Evolutionary conservation across 2,797 vertebrate genomes (phyloP).

Genomic region (Pristis pectinata): DNA sequence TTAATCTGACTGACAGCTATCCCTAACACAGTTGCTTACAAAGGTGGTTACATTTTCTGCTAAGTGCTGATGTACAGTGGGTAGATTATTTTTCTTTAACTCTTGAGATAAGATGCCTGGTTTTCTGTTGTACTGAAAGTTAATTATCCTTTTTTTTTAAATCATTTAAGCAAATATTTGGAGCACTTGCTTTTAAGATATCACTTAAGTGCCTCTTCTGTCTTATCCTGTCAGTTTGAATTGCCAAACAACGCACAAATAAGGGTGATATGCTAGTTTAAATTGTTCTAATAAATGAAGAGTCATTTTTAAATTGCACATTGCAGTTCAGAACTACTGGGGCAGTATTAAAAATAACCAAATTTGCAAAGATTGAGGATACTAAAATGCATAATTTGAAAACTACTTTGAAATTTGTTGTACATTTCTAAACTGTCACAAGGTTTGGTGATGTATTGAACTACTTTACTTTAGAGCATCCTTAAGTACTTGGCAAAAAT

Average conservation of each 20-base stretch:
- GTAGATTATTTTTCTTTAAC: background rate
- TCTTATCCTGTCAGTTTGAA: background rate
- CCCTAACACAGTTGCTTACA: background rate
- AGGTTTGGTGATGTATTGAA: no score
- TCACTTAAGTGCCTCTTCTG: background rate
- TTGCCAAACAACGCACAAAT: background rate
- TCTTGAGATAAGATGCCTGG: background rate
- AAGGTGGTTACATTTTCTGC: background rate
- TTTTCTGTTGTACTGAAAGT: background rate
- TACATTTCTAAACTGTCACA: background rate
- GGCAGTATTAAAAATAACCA: background rate
- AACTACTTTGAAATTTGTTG: background rate
- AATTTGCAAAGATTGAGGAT: no score
- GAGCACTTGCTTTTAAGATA: background rate
- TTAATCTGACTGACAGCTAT: background rate
- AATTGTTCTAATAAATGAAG: background rate
- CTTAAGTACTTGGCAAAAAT: no score
- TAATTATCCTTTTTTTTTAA: background rate
- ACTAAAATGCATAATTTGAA: background rate
- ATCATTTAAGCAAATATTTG: background rate
- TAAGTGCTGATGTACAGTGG: background rate
- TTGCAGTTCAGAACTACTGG: background rate
- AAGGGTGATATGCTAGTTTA: background rate
- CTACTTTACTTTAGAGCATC: no score
- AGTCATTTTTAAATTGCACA: background rate